Percentiles rank a stretch among this genome's conserved stretches.
These are phyloP conservation scores for Peromyscus californicus DNA, from an alignment of 2,113 vertebrate species.

Conservation along the genomic window DNA sequence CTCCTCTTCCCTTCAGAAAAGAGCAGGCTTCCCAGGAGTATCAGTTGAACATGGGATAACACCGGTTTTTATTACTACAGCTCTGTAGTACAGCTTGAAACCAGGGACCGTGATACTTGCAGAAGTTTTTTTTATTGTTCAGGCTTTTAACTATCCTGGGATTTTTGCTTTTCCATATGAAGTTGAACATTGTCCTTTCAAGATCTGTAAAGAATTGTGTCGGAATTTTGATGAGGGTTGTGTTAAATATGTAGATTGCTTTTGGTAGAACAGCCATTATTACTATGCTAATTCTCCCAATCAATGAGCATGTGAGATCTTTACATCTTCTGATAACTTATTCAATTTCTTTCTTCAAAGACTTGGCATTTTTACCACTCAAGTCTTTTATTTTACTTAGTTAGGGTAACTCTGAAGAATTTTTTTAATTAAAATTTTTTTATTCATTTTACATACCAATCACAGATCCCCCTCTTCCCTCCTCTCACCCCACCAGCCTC, in stretches of 20 bases:
- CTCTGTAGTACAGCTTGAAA: background rate
- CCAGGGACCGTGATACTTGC: background rate
- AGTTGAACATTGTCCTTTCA: background rate
- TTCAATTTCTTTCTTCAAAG: background rate
- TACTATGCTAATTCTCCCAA: background rate
- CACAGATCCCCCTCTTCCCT: too few relatives aligned
- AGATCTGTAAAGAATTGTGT: background rate
- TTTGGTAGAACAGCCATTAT: background rate
- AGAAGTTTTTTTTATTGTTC: background rate
- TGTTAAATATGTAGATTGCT: background rate
- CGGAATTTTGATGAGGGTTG: background rate
- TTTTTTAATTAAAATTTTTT: too few relatives aligned
- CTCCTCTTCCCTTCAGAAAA: background rate
- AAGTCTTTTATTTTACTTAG: background rate
- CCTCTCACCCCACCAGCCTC: too few relatives aligned
- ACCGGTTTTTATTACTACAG: background rate
- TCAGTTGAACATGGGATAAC: background rate
- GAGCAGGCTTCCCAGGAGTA: background rate
- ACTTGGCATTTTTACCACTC: background rate
- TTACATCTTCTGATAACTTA: background rate
- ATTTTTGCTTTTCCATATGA: background rate
- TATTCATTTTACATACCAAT: too few relatives aligned
- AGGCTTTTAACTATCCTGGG: background rate
- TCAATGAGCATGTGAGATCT: background rate
- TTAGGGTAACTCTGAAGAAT: background rate